Percentiles rank a stretch among this genome's conserved stretches.
Evolutionary conservation across 2,113 vertebrate genomes (phyloP).

Genomic region (Megalops atlanticus): DNA sequence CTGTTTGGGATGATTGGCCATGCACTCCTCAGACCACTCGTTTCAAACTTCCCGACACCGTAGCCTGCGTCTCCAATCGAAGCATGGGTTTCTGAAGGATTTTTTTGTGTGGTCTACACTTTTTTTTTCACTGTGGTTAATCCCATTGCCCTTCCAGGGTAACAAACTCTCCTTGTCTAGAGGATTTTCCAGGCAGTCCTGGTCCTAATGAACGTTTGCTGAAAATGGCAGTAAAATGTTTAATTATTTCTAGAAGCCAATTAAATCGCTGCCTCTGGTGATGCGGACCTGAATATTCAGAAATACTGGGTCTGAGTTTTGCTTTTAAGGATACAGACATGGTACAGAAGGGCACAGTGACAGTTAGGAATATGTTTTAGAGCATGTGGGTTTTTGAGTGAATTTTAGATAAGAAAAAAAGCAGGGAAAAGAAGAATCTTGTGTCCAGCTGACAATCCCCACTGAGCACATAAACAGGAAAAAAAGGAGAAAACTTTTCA

Average conservation of each 20-base stretch:
- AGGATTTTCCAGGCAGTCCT: neutral
- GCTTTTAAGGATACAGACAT: neutral
- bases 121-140: too few species aligned
- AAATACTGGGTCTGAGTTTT: neutral
- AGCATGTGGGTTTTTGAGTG: too few species aligned
- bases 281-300: neutral
- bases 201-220: neutral
- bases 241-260: neutral
- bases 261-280: neutral
- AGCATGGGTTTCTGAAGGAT: neutral
- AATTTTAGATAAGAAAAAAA: neutral
- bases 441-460: too few species aligned
- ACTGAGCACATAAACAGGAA: too few species aligned
- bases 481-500: neutral
- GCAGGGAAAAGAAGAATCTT: too few species aligned
- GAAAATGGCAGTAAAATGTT: neutral
- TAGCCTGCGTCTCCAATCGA: neutral
- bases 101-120: too few species aligned
- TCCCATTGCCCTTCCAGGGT: neutral
- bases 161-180: neutral
- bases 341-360: neutral
- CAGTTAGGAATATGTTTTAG: neutral
- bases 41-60: neutral
- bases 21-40: neutral
- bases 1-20: slow-evolving; percentile 1